phyloP scores from a whole-genome alignment of 1,140 invertebrate species.

The Acromyrmex charruanus region DNA sequence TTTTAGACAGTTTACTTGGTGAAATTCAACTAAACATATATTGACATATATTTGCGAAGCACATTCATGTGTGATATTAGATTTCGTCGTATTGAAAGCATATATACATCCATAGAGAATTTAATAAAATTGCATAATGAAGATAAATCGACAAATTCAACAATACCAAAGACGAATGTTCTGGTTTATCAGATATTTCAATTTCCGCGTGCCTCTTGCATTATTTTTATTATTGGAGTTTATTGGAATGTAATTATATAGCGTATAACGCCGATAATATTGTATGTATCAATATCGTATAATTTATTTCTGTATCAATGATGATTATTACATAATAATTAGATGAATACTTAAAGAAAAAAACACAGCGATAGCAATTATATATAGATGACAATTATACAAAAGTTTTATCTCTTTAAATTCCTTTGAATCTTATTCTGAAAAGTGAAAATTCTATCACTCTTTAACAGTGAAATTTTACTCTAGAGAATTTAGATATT shows the following conservation, averaged over 20 bases:
- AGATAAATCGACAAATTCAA: constrained; percentile 7
- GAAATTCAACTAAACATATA: not conserved
- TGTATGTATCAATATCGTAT: not conserved
- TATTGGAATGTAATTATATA: not conserved
- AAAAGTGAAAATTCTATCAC: too few relatives aligned
- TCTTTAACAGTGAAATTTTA: too few relatives aligned
- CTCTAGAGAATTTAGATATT: too few relatives aligned
- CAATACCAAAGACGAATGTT: not conserved
- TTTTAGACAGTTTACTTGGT: not conserved
- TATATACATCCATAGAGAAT: not conserved
- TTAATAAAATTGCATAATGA: not conserved
- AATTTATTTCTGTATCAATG: not conserved
- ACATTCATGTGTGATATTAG: constrained; percentile 40
- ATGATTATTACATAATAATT: constrained; percentile 1
- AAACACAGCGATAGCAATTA: too few relatives aligned
- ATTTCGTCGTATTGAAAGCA: not conserved
- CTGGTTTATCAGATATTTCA: not conserved
- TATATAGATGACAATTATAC: too few relatives aligned
- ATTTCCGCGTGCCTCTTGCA: not conserved
- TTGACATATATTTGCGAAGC: not conserved
- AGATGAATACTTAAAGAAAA: too few relatives aligned
- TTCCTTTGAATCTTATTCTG: too few relatives aligned
- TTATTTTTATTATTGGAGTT: not conserved
- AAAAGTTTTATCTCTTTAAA: too few relatives aligned
- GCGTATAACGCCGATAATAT: not conserved